Base-by-base conservation (phyloP, 2,888 invertebrate species). In the Rhyacophila evoluta region DNA sequence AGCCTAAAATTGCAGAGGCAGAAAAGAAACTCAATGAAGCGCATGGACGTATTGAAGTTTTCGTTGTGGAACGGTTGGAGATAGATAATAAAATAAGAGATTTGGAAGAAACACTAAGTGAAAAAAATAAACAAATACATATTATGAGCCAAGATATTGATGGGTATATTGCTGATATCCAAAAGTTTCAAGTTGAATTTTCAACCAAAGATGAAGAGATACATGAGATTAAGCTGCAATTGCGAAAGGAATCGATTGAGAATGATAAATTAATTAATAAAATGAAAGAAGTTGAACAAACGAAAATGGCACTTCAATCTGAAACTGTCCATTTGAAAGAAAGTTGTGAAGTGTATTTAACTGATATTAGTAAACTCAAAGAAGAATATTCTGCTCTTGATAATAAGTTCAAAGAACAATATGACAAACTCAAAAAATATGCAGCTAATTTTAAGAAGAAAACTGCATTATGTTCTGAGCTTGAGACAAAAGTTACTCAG, bases 351-450 rank as follows among this genome's bases (percentile, higher is more conserved):
- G 86, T 86, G 79, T 85, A 85, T 77, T 88, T 89, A 41, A 83
- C 91, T 1, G 86, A 89, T 15, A 84, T 86, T 11, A 85, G 87
- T 73, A 84, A 88, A 27, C 84, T 85, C 38, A 87, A 88, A 15
- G 91, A 90, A 84, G 87, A 86, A 12, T 84, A 86, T 39, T 87
- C 83, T 1, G 86, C 87, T 11, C 84, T 92, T 0, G 93, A 93
- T 84, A 87, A 85, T 5, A 94, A 93, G 84, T 92, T 92, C 82
- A 93, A 92, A 83, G 92, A 93, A 73, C 91, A 94, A 81, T 86
- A 94, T 75, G 95, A 95, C 77, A 95, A 95, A 86, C 89, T 95
- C 84, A 95, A 95, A 84, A 95, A 95, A 84, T 92, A 94, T 84
- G 95, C 94, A 0, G 91, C 93, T 0, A 94, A 92, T 84, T 88